These are phyloP conservation scores for Enoplolaimus lenunculus DNA, from an alignment of 2,888 invertebrate species.

Conservation along the genomic window DNA sequence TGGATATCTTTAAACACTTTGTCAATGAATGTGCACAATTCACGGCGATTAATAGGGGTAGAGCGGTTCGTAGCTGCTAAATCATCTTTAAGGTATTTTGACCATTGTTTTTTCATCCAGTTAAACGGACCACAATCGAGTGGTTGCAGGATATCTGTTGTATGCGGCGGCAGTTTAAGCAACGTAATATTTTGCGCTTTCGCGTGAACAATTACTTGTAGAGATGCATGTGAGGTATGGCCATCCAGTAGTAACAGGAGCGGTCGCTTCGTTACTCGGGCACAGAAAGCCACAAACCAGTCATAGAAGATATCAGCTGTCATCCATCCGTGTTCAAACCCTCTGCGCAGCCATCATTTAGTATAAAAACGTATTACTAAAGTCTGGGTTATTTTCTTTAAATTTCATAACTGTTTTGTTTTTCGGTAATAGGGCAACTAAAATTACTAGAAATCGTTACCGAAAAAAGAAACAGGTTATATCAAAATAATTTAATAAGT, in stretches of 20 bases:
- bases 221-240: conserved; percentile 8
- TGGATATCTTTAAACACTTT: background rate
- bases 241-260: conserved; percentile 13
- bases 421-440: no score
- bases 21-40: background rate
- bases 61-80: background rate
- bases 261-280: conserved; percentile 8
- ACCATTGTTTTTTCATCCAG: conserved; percentile 1
- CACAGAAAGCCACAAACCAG: background rate
- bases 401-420: no score
- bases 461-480: no score
- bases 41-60: background rate
- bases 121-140: conserved; percentile 1
- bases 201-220: background rate
- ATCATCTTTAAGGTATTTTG: background rate
- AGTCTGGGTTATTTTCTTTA: no score
- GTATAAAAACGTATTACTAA: no score
- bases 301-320: background rate
- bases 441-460: no score
- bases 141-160: conserved; percentile 10
- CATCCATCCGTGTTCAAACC: conserved; percentile 7
- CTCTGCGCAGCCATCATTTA: no score
- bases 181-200: conserved; percentile 1
- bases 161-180: no score
- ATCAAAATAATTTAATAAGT: no score